These are phyloP conservation scores for Syngnathus floridae DNA, from an alignment of 2,113 vertebrate species.

Conservation along the genomic window DNA sequence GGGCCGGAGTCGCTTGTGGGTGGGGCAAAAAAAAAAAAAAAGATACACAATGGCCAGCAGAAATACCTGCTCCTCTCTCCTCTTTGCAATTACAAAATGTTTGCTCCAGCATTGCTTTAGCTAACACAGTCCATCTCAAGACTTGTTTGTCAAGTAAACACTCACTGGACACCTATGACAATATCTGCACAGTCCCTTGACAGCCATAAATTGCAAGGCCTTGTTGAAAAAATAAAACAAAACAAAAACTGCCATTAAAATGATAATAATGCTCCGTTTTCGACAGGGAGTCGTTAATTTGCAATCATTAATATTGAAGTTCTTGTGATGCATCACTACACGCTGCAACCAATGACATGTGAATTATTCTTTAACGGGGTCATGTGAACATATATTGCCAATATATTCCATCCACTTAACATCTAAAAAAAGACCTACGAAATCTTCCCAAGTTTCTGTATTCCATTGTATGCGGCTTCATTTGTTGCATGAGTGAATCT, in stretches of 20 bases:
- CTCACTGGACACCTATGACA: neutral
- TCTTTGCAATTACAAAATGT: neutral
- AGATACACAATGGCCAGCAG: constrained; percentile 53
- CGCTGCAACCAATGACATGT: too few species aligned
- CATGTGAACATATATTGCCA: too few species aligned
- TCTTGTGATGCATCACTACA: too few species aligned
- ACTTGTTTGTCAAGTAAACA: neutral
- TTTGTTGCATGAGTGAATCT: neutral
- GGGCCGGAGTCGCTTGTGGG: constrained; percentile 69
- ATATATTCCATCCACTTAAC: too few species aligned
- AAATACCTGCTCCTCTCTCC: constrained; percentile 53
- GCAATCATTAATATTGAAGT: too few species aligned
- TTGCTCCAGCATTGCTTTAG: neutral
- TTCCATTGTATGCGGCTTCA: neutral
- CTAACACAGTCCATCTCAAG: too few species aligned
- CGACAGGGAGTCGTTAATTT: too few species aligned
- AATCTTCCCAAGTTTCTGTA: too few species aligned
- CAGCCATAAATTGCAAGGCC: neutral
- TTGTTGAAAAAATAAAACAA: neutral
- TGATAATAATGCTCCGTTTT: neutral
- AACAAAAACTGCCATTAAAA: neutral
- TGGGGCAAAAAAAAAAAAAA: constrained; percentile 44
- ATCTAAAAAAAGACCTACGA: too few species aligned
- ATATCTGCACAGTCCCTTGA: neutral
- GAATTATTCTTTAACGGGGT: too few species aligned